These are phyloP conservation scores for Ataeniobius toweri DNA, from an alignment of 2,797 vertebrate genomes.

Conservation along the genomic window DNA sequence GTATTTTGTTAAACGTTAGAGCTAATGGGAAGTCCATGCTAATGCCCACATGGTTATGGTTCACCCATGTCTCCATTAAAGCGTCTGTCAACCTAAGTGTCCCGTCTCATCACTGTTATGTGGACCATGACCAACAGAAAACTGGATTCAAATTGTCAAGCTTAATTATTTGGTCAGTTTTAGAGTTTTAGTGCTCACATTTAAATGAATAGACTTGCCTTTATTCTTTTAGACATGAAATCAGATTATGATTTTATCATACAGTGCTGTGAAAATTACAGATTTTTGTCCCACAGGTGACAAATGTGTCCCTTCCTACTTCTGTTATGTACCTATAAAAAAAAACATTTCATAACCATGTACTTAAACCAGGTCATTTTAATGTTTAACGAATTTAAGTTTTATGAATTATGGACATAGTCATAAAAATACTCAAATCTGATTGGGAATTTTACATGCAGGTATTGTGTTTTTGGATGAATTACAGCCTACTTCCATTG, in stretches of 20 bases:
- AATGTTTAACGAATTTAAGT: too few relatives aligned
- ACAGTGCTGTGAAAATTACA: neutral
- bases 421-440: too few relatives aligned
- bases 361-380: too few relatives aligned
- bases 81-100: slow-evolving; percentile 68
- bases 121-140: neutral
- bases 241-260: neutral
- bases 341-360: too few relatives aligned
- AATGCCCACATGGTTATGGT: slow-evolving; percentile 71
- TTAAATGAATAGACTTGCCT: neutral
- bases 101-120: slow-evolving; percentile 14
- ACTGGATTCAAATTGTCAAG: too few relatives aligned
- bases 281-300: too few relatives aligned
- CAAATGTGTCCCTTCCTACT: too few relatives aligned
- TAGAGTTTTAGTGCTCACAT: neutral
- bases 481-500: too few relatives aligned
- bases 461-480: too few relatives aligned
- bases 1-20: slow-evolving; percentile 72
- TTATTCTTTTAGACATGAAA: neutral
- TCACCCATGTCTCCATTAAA: slow-evolving; percentile 82
- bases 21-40: slow-evolving; percentile 74
- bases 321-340: too few relatives aligned
- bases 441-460: too few relatives aligned
- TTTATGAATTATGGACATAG: too few relatives aligned
- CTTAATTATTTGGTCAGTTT: neutral